Evolutionary conservation across 2,113 vertebrate genomes (phyloP).

Genomic region (Seriola aureovittata): DNA sequence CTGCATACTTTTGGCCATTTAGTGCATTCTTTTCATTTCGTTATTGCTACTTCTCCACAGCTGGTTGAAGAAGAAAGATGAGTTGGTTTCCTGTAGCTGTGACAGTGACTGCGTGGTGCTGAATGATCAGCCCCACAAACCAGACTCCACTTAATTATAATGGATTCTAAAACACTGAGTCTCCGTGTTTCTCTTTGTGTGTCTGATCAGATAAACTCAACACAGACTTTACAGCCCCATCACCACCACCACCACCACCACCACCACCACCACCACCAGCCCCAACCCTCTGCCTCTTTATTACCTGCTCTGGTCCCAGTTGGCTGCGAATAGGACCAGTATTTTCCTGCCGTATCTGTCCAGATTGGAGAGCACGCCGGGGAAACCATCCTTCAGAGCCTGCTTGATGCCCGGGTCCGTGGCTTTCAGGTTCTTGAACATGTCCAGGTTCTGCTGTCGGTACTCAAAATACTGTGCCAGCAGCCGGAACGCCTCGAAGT

Average conservation of each 20-base stretch:
- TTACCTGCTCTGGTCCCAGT: constrained; percentile 99
- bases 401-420: constrained; percentile 99
- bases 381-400: constrained; percentile 97
- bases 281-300: neutral
- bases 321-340: constrained; percentile 96
- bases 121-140: constrained; percentile 67
- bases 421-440: constrained; percentile 99
- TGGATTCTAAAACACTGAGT: neutral
- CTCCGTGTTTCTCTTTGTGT: neutral
- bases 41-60: neutral
- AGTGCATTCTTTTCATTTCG: neutral
- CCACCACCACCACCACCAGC: neutral
- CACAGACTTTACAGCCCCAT: neutral
- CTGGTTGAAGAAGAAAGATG: neutral
- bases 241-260: neutral
- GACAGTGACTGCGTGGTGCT: constrained; percentile 51
- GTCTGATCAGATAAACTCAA: constrained; percentile 2
- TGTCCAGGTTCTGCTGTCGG: constrained; percentile 98
- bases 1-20: neutral
- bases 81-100: neutral
- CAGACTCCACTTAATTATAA: neutral
- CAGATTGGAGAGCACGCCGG: constrained; percentile 95
- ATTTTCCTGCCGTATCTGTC: constrained; percentile 98
- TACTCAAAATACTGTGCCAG: constrained; percentile 99
- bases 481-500: constrained; percentile 97